Conservation (phyloP, 2,113 vertebrate genomes). For the Lepisosteus osseus region DNA sequence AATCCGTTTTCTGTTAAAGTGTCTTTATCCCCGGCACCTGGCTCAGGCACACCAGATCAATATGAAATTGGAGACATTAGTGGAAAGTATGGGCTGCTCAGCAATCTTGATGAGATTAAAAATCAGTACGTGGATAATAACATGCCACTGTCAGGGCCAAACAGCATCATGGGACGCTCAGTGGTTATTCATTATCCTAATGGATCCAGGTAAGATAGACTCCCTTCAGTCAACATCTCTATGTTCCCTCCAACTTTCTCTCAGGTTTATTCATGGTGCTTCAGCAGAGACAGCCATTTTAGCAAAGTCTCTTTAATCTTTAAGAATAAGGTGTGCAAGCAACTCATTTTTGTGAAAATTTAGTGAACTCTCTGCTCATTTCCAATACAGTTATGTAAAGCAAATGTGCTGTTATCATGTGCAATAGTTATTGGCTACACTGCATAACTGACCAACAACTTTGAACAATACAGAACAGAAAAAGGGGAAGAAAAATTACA, state of each 20-base stretch:
- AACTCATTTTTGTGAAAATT: too few species aligned
- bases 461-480: too few species aligned
- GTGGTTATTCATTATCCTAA: constrained; percentile 66
- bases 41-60: constrained; percentile 64
- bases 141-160: constrained; percentile 60
- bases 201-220: constrained; percentile 58
- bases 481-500: too few species aligned
- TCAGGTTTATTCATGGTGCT: too few species aligned
- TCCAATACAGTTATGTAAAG: too few species aligned
- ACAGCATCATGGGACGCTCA: constrained; percentile 64
- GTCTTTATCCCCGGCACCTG: constrained; percentile 51
- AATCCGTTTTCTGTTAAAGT: constrained; percentile 59
- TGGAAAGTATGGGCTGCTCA: constrained; percentile 68
- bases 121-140: constrained; percentile 47
- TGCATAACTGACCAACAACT: too few species aligned
- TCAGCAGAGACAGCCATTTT: too few species aligned
- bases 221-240: not conserved
- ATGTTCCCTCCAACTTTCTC: too few species aligned
- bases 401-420: too few species aligned
- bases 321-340: not conserved
- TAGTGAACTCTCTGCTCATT: not conserved
- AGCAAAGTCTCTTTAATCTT: not conserved
- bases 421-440: too few species aligned
- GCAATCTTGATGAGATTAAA: constrained; percentile 23
- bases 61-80: constrained; percentile 74